Evolutionary conservation across 1,140 invertebrate species (phyloP).

Genomic region (Copidosoma floridanum): DNA sequence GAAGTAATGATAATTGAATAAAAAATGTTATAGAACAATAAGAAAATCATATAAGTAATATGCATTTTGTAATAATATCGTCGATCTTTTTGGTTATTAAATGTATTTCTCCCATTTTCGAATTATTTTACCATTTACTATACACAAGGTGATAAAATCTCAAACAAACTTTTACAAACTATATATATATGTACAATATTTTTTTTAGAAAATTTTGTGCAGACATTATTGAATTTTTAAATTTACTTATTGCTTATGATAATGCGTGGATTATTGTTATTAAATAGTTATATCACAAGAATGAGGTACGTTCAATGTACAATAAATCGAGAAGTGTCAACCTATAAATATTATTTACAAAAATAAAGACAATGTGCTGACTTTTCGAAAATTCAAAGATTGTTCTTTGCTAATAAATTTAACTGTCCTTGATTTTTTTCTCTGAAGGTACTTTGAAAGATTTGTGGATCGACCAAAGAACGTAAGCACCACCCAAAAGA

Average conservation of each 20-base stretch:
- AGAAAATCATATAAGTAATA: too few relatives aligned
- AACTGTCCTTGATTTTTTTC: conserved; percentile 17
- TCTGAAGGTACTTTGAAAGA: conserved; percentile 15
- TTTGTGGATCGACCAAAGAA: conserved; percentile 31
- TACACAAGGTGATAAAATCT: too few relatives aligned
- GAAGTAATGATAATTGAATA: too few relatives aligned
- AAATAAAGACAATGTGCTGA: conserved; percentile 10
- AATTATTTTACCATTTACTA: too few relatives aligned
- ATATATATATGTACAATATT: conserved; percentile 25
- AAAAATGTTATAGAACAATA: too few relatives aligned
- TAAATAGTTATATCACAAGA: conserved; percentile 7
- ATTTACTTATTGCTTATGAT: conserved; percentile 14
- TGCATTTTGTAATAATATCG: too few relatives aligned
- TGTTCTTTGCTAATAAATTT: too few relatives aligned
- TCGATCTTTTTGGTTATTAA: too few relatives aligned
- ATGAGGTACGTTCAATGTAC: conserved; percentile 21
- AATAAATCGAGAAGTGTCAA: conserved; percentile 17
- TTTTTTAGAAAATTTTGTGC: not conserved
- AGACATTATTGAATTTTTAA: conserved; percentile 17
- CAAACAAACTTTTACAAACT: too few relatives aligned
- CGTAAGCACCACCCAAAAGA: conserved; percentile 29
- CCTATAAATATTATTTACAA: conserved; percentile 23
- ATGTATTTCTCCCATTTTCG: too few relatives aligned
- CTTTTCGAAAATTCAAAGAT: conserved; percentile 9
- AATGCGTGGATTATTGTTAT: conserved; percentile 17